Evolutionary conservation across 2,888 invertebrate genomes (phyloP), one percentile per base, ranked within the genome.

Genomic region (Leucania comma): DNA sequence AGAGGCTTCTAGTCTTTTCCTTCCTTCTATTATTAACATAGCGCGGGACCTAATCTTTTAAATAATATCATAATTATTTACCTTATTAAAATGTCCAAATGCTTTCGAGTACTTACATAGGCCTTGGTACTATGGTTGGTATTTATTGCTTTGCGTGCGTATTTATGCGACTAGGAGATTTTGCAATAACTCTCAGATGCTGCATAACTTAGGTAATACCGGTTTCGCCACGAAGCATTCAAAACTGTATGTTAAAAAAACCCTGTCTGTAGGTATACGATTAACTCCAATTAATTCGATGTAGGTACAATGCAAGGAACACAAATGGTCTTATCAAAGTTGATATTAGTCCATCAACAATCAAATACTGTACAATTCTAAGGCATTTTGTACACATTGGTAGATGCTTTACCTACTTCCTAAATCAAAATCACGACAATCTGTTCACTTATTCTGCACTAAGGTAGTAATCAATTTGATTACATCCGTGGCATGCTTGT

Each of bases 121-220:
- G n/a, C n/a, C n/a, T n/a, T n/a, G n/a, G n/a, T n/a, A 42, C 20
- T 42, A 17, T 17, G 17, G 17, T 42, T 17, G 42, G 17, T 42
- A 42, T 42, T 42, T 42, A 42, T 42, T 42, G 17, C 17, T 24
- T 42, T 71, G 63, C 70, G 26, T 63, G 46, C 51, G 35, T 53
- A n/a, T n/a, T n/a, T n/a, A 32, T 72, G 51, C 42, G 6, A 42
- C 32, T 53, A 38, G 14, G 26, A 70, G 32, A 60, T 70, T 51
- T 70, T 72, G 24, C 51, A 35, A 35, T 46, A 26, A 62, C 74
- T 61, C 35, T 61, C 35, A 38, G 46, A 71, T 73, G 53, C 62
- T 54, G 46, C 53, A 48, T 73, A 63, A 73, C 53, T 74, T 38
- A n/a, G n/a, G n/a, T n/a, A 46, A 71, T 46, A 64, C 65, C 38